These are phyloP conservation scores for Herpailurus yagouaroundi DNA, from an alignment of 2,113 vertebrate species.

Conservation along the genomic window DNA sequence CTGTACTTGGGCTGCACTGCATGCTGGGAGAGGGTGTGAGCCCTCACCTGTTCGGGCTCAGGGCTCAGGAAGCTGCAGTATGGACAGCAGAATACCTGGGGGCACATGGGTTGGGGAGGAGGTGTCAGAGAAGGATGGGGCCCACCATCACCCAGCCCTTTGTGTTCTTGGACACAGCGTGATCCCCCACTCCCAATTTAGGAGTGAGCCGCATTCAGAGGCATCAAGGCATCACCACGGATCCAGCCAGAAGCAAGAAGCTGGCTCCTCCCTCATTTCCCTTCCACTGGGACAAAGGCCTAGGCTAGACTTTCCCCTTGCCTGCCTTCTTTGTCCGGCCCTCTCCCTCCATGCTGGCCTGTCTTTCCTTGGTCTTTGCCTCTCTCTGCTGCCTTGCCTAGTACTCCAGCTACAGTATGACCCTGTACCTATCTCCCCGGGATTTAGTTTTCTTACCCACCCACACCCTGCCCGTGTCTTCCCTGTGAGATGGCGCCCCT, in stretches of 20 bases:
- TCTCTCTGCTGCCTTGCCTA: neutral
- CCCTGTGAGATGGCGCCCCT: neutral
- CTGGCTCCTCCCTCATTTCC: neutral
- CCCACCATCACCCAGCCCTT: neutral
- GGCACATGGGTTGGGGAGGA: neutral
- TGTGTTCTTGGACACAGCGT: neutral
- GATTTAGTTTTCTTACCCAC: neutral
- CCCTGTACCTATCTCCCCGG: neutral
- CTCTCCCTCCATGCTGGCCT: neutral
- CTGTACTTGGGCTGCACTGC: constrained; percentile 82
- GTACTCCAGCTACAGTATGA: neutral
- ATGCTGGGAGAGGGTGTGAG: constrained; percentile 78
- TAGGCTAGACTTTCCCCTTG: too few relatives aligned
- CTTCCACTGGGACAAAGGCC: neutral
- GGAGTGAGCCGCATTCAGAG: neutral
- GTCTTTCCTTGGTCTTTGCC: neutral
- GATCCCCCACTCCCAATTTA: neutral
- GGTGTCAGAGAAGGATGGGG: neutral
- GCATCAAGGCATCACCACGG: neutral
- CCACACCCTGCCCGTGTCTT: neutral
- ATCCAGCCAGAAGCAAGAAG: neutral
- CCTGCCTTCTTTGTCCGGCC: neutral
- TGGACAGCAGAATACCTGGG: constrained; percentile 84
- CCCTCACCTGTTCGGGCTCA: constrained; percentile 72
- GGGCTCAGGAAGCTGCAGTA: constrained; percentile 82